These are phyloP conservation scores for Andrena hattorfiana DNA, from an alignment of 2,888 invertebrate species.

Conservation along the genomic window DNA sequence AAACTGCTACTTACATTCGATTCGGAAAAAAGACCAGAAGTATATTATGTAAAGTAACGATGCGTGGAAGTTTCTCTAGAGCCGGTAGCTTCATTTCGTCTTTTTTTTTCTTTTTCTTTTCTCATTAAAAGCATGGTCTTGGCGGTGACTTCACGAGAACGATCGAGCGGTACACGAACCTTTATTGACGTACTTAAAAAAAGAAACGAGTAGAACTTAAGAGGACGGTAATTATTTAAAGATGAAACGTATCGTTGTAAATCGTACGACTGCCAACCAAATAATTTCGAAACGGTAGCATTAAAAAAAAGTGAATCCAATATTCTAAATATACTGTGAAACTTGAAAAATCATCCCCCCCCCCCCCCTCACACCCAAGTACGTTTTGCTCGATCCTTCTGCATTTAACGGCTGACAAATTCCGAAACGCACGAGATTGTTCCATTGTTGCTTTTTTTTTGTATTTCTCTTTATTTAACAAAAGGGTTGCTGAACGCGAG, in stretches of 20 bases:
- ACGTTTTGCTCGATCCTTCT: conserved; percentile 53
- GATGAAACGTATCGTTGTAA: conserved; percentile 18
- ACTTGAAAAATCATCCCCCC: not conserved
- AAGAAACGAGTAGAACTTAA: conserved; percentile 33
- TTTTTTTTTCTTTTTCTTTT: conserved; percentile 14
- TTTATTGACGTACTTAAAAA: conserved; percentile 42
- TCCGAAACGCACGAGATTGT: conserved; percentile 63
- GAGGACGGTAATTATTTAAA: conserved; percentile 18
- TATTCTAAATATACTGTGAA: conserved; percentile 3
- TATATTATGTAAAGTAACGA: conserved; percentile 47
- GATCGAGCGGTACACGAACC: conserved; percentile 43
- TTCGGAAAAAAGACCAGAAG: conserved; percentile 9
- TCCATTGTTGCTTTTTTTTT: conserved; percentile 37
- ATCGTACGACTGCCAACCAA: conserved; percentile 17
- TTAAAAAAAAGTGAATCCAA: not conserved
- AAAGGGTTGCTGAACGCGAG: conserved; percentile 40
- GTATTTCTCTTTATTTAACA: conserved; percentile 42
- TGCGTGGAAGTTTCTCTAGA: conserved; percentile 41
- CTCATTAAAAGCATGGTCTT: conserved; percentile 8
- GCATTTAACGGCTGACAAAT: conserved; percentile 24
- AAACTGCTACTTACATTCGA: conserved; percentile 49
- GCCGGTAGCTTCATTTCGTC: not conserved
- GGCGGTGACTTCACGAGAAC: conserved; percentile 31
- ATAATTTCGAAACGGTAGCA: conserved; percentile 17
- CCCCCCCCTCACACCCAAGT: conserved; percentile 2